These are phyloP conservation scores for Ara ararauna DNA, from an alignment of 2,797 vertebrate genomes.

Conservation along the genomic window DNA sequence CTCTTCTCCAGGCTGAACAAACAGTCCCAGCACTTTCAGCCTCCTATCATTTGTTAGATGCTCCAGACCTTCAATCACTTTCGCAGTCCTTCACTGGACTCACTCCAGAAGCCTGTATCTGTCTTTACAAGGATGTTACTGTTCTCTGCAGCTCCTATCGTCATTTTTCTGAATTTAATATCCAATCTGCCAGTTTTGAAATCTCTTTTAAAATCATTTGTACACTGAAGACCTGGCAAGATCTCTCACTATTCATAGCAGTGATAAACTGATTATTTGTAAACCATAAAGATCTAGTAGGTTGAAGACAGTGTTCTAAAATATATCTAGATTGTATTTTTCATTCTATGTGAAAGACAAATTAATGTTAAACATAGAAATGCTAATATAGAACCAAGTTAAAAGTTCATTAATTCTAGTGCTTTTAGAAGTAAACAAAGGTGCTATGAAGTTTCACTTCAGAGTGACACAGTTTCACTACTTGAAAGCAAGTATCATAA, in stretches of 20 bases:
- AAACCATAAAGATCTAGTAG: neutral
- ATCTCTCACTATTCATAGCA: conserved; percentile 31
- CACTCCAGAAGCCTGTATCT: neutral
- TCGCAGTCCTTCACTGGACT: neutral
- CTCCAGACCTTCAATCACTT: neutral
- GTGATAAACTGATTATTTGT: conserved; percentile 21
- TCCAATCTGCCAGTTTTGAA: conserved; percentile 42
- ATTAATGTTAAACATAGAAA: neutral
- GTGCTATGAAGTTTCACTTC: neutral
- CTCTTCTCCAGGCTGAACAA: neutral
- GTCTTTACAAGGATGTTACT: conserved; percentile 1
- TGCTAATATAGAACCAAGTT: neutral
- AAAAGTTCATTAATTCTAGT: neutral
- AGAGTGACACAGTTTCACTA: neutral
- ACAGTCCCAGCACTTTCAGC: neutral
- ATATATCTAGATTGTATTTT: neutral
- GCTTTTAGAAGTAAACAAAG: neutral
- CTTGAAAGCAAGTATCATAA: neutral
- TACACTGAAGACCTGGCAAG: conserved; percentile 50
- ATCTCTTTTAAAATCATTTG: conserved; percentile 54
- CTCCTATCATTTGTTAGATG: neutral
- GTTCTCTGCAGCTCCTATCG: conserved; percentile 47
- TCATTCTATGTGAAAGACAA: neutral
- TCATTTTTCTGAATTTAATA: conserved; percentile 48
- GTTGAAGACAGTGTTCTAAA: neutral